Evolutionary conservation across 2,797 vertebrate species (phyloP).

Genomic region (Sardinella longiceps): DNA sequence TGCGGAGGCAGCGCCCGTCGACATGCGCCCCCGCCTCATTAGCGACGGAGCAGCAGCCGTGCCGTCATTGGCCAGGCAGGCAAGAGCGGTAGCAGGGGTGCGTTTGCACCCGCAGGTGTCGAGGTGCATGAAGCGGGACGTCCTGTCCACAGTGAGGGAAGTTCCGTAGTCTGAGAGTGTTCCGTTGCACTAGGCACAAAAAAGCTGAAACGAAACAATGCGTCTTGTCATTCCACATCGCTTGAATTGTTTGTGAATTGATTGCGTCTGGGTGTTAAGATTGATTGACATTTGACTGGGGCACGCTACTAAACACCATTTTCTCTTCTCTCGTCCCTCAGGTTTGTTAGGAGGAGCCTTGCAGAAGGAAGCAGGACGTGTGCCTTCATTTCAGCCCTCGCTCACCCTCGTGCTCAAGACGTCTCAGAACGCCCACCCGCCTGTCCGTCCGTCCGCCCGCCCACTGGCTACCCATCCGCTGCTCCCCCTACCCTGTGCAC

Average conservation of each 20-base stretch:
- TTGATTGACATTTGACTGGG: background rate
- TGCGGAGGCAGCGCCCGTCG: background rate
- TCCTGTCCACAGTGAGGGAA: background rate
- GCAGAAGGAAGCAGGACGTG: constrained; percentile 87
- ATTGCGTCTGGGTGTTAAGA: background rate
- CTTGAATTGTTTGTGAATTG: background rate
- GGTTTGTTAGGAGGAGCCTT: constrained; percentile 94
- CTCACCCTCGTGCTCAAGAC: constrained; percentile 85
- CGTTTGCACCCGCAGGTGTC: background rate
- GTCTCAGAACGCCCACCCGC: constrained; percentile 47
- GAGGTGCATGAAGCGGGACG: background rate
- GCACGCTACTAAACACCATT: background rate
- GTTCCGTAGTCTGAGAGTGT: background rate
- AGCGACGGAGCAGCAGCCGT: background rate
- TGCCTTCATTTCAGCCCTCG: constrained; percentile 99
- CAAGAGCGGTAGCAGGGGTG: background rate
- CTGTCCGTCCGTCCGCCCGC: background rate
- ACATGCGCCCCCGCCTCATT: background rate
- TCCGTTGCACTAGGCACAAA: background rate
- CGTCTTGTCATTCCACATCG: background rate
- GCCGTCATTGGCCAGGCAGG: background rate
- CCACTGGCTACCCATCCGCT: background rate
- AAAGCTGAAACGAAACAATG: background rate
- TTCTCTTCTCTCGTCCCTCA: constrained; percentile 63
- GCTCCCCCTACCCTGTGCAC: constrained; percentile 74